These are phyloP conservation scores for Dascillus cervinus DNA, from an alignment of 2,888 invertebrate genomes.

Conservation along the genomic window DNA sequence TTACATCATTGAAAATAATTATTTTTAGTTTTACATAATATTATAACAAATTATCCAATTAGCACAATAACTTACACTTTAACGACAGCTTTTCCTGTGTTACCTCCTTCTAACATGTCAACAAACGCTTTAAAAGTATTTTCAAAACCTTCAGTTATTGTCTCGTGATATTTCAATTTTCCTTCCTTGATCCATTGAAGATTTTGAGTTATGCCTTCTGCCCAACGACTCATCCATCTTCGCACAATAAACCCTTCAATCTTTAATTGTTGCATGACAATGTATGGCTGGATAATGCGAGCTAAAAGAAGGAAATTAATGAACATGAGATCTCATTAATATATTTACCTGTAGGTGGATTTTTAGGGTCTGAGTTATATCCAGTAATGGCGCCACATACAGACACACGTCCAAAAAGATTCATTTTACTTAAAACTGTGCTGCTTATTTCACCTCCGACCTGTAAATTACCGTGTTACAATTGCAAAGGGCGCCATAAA, in stretches of 20 bases:
- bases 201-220: slow-evolving; percentile 57
- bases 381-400: slow-evolving; percentile 59
- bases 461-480: slow-evolving; percentile 27
- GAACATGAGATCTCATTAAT: background rate
- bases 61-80: too few relatives aligned
- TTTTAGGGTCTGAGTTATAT: slow-evolving; percentile 47
- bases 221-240: slow-evolving; percentile 51
- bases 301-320: slow-evolving; percentile 24
- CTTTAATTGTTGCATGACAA: slow-evolving; percentile 52
- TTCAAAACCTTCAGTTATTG: slow-evolving; percentile 56
- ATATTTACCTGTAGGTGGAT: slow-evolving; percentile 19
- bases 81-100: slow-evolving; percentile 64
- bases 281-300: slow-evolving; percentile 46
- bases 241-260: slow-evolving; percentile 54
- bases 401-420: slow-evolving; percentile 51
- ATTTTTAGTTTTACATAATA: too few relatives aligned
- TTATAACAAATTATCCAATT: too few relatives aligned
- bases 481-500: background rate
- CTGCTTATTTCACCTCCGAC: slow-evolving; percentile 60
- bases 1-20: slow-evolving; percentile 1
- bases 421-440: slow-evolving; percentile 55
- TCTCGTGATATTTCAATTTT: slow-evolving; percentile 60
- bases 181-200: slow-evolving; percentile 55
- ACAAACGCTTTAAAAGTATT: slow-evolving; percentile 64
- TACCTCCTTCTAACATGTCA: slow-evolving; percentile 54